These are phyloP conservation scores for Diadophis punctatus DNA, from an alignment of 2,113 vertebrate species.

Conservation along the genomic window DNA sequence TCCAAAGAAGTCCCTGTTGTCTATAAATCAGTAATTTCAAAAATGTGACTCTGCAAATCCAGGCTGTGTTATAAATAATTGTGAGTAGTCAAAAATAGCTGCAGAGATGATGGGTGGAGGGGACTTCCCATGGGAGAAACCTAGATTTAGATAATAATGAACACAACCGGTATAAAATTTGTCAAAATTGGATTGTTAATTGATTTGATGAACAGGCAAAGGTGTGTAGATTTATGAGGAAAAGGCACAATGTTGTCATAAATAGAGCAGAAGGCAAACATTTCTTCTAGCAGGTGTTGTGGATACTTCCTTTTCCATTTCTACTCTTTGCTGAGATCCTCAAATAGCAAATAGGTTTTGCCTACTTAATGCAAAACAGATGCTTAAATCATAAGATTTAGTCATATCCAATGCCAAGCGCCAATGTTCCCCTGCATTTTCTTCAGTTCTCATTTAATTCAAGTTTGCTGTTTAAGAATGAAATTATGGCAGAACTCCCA, in stretches of 20 bases:
- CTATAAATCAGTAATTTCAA: slow-evolving; percentile 20
- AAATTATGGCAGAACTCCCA: background rate
- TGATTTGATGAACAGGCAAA: background rate
- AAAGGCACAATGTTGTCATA: background rate
- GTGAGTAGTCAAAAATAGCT: slow-evolving; percentile 9
- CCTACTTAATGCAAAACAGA: background rate
- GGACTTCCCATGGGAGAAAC: background rate
- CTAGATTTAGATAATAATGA: background rate
- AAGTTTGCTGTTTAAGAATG: background rate
- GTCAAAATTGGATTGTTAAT: background rate
- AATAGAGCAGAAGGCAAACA: background rate
- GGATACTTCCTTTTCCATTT: no score
- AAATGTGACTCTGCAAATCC: background rate
- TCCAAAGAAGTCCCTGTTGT: slow-evolving; percentile 6
- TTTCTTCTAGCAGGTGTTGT: background rate
- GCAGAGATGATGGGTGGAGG: background rate
- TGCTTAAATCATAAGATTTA: background rate
- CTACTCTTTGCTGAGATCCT: background rate
- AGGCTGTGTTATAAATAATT: background rate
- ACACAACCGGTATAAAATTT: background rate
- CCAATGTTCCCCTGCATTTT: background rate
- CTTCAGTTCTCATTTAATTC: background rate
- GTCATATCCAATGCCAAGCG: background rate
- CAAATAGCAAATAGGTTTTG: background rate
- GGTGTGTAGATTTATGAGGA: background rate